Conservation (phyloP, 2,888 invertebrate species). For the Brenthis daphne region DNA sequence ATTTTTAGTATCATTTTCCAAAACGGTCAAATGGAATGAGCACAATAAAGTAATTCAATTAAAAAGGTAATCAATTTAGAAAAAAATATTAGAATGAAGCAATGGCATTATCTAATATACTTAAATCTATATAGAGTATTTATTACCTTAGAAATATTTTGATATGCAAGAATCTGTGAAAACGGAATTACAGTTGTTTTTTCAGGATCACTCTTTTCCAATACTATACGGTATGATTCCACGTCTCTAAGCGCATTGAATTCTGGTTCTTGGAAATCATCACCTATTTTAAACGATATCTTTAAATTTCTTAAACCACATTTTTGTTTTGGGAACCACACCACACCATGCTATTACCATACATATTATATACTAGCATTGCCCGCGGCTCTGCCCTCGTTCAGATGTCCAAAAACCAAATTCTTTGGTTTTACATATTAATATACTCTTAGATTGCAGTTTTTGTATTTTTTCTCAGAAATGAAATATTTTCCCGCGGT, state of each 20-base stretch:
- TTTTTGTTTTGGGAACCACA: too few relatives aligned
- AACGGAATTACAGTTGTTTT: slow-evolving; percentile 67
- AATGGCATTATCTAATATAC: neutral
- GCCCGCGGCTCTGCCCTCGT: too few relatives aligned
- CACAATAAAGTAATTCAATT: too few relatives aligned
- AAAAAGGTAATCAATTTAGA: too few relatives aligned
- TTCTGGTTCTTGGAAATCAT: slow-evolving; percentile 52
- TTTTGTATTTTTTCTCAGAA: too few relatives aligned
- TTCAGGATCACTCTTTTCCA: slow-evolving; percentile 56
- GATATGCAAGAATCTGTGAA: slow-evolving; percentile 52
- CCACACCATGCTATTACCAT: too few relatives aligned
- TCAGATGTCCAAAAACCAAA: too few relatives aligned
- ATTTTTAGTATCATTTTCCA: neutral
- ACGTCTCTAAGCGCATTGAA: slow-evolving; percentile 69
- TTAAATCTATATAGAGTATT: neutral
- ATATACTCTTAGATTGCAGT: too few relatives aligned
- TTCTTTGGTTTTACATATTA: too few relatives aligned
- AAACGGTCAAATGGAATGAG: neutral
- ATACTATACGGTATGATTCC: slow-evolving; percentile 63
- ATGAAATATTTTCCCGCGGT: too few relatives aligned
- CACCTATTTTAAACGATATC: slow-evolving; percentile 47
- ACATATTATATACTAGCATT: too few relatives aligned
- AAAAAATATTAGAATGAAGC: neutral
- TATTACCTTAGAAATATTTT: slow-evolving; percentile 53
- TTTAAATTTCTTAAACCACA: too few relatives aligned